Conservation (phyloP, 2,888 invertebrate species). For the Diachrysia chrysitis region DNA sequence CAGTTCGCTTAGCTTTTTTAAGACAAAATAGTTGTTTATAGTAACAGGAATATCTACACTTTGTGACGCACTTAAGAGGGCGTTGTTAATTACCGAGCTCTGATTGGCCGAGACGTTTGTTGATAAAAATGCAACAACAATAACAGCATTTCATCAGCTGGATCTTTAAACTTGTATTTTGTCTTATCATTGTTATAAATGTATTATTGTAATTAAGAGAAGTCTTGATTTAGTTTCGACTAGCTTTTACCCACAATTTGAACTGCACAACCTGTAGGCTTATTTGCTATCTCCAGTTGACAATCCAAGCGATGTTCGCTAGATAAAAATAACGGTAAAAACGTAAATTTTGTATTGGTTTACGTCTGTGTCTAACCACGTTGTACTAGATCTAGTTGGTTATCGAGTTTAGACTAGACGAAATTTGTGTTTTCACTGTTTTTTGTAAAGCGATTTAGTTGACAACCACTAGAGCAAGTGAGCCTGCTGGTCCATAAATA, state of each 20-base stretch:
- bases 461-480: too few species aligned
- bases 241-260: not conserved
- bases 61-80: slow-evolving; percentile 13
- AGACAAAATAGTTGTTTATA: slow-evolving; percentile 5
- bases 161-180: slow-evolving; percentile 9
- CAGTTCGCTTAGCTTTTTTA: not conserved
- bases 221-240: not conserved
- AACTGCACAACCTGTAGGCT: too few species aligned
- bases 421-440: too few species aligned
- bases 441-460: too few species aligned
- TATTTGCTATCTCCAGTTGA: too few species aligned
- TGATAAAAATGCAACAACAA: not conserved
- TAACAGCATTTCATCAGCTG: slow-evolving; percentile 33
- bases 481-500: not conserved
- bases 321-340: too few species aligned
- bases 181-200: slow-evolving; percentile 9
- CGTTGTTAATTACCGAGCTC: slow-evolving; percentile 13
- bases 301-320: too few species aligned
- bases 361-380: too few species aligned
- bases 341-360: too few species aligned
- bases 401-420: too few species aligned
- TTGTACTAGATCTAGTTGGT: too few species aligned
- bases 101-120: slow-evolving; percentile 9
- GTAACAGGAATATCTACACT: not conserved
- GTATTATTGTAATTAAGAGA: not conserved